phyloP scores from a whole-genome alignment of 2,113 vertebrate species.

The Triplophysa siluroides region DNA sequence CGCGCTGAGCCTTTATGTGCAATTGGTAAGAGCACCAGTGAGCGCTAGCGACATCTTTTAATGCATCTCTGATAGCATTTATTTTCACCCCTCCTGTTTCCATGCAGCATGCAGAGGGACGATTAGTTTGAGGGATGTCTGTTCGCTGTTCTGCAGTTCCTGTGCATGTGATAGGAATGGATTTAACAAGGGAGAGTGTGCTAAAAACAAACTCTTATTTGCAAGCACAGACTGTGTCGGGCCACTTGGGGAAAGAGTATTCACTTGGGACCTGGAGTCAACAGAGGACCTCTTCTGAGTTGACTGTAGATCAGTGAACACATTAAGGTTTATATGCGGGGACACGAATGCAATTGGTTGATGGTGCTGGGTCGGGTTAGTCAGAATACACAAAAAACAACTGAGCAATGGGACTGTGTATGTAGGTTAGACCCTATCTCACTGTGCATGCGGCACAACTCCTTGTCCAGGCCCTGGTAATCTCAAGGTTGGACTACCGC shows the following conservation, averaged over 20 bases:
- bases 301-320: not conserved
- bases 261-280: not conserved
- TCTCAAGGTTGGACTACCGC: too few relatives aligned
- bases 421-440: too few relatives aligned
- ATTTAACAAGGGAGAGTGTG: not conserved
- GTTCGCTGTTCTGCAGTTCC: not conserved
- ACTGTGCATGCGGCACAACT: too few relatives aligned
- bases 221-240: not conserved
- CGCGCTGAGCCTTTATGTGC: slow-evolving; percentile 34
- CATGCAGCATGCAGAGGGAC: not conserved
- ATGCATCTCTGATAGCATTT: not conserved
- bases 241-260: not conserved
- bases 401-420: too few relatives aligned
- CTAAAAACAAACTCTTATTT: not conserved
- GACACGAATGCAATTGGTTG: not conserved
- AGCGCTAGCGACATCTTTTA: not conserved
- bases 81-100: not conserved
- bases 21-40: slow-evolving; percentile 40
- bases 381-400: too few relatives aligned
- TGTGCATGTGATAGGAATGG: not conserved
- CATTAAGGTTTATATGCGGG: not conserved
- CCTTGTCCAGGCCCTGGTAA: too few relatives aligned
- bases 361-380: too few relatives aligned
- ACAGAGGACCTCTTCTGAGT: not conserved
- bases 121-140: not conserved